These are phyloP conservation scores for Neotoxoptera formosana DNA, from an alignment of 1,140 invertebrate species.

Conservation along the genomic window DNA sequence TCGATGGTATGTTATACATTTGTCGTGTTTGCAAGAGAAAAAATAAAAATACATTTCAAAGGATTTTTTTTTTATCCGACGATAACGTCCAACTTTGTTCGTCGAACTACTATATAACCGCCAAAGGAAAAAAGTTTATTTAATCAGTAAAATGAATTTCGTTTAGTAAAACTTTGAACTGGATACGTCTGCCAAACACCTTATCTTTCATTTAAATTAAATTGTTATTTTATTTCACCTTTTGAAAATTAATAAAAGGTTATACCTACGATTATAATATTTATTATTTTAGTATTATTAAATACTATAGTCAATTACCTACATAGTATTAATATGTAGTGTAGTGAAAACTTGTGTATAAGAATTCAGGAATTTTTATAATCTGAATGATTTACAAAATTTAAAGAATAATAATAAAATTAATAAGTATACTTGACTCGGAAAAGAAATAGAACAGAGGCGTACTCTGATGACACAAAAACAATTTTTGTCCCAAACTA, in stretches of 20 bases:
- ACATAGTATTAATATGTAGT: no score
- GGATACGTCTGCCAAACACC: constrained; percentile 20
- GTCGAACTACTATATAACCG: not conserved
- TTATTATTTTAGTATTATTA: not conserved
- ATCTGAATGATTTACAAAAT: not conserved
- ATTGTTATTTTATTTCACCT: not conserved
- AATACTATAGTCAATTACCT: no score
- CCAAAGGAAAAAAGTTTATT: constrained; percentile 37
- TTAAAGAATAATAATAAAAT: not conserved
- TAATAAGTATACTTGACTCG: not conserved
- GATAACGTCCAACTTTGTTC: constrained; percentile 37
- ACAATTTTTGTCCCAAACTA: not conserved
- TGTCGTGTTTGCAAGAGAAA: constrained; percentile 18
- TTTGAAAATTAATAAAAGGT: not conserved
- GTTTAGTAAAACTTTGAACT: not conserved
- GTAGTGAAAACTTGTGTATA: not conserved
- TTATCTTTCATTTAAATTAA: constrained; percentile 27
- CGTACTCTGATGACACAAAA: not conserved
- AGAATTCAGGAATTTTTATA: not conserved
- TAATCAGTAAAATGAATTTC: constrained; percentile 33
- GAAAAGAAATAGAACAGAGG: not conserved
- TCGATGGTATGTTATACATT: not conserved
- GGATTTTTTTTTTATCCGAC: not conserved
- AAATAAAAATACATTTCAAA: constrained; percentile 17
- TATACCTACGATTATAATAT: not conserved